Conservation (phyloP, 2,888 invertebrate species). For the Formica aserva region DNA sequence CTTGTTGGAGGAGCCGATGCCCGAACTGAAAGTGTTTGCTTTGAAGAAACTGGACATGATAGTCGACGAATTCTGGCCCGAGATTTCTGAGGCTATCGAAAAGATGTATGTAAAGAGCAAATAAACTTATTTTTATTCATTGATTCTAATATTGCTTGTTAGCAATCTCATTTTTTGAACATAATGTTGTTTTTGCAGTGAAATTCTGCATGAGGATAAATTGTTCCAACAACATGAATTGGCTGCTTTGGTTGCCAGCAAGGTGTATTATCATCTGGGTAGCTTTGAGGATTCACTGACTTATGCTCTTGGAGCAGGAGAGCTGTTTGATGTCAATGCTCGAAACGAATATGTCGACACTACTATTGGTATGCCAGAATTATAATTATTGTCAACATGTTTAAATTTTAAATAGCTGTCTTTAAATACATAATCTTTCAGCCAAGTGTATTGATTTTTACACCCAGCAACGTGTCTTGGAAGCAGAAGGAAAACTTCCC, state of each 20-base stretch:
- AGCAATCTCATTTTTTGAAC: neutral
- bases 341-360: constrained; percentile 98
- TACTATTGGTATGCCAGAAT: constrained; percentile 89
- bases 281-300: constrained; percentile 98
- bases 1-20: constrained; percentile 97
- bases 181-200: constrained; percentile 87
- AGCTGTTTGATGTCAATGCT: constrained; percentile 97
- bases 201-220: constrained; percentile 97
- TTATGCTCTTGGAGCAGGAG: constrained; percentile 98
- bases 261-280: constrained; percentile 99
- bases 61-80: constrained; percentile 99
- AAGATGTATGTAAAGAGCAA: constrained; percentile 91
- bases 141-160: constrained; percentile 5
- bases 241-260: constrained; percentile 98
- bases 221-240: constrained; percentile 95
- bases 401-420: neutral
- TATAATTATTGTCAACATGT: neutral
- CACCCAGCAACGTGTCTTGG: constrained; percentile 93
- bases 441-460: constrained; percentile 99
- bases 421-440: constrained; percentile 79
- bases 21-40: constrained; percentile 97
- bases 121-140: neutral
- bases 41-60: constrained; percentile 96
- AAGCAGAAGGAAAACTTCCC: constrained; percentile 89
- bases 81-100: constrained; percentile 98